A percentile compares a stretch with the other conserved stretches of the same genome.
Evolutionary conservation across 2,113 vertebrate genomes (phyloP).

Genomic region (Sarotherodon lohbergeri): DNA sequence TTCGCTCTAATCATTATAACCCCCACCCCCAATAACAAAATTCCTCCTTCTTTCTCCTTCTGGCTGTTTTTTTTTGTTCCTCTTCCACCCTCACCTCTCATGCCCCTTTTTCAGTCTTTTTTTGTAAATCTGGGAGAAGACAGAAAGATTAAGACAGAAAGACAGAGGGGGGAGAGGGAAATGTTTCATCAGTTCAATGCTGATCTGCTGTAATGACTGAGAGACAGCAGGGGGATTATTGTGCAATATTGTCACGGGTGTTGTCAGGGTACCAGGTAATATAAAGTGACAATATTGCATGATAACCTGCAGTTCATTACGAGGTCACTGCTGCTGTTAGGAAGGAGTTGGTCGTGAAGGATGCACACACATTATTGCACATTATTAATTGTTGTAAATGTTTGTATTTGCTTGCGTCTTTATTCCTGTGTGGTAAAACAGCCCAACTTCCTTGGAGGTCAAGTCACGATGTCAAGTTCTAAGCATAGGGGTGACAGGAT

Average conservation of each 20-base stretch:
- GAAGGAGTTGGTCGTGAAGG: background rate
- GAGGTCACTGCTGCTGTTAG: conserved; percentile 38
- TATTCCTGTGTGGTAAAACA: background rate
- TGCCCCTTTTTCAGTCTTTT: background rate
- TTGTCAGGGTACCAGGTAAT: conserved; percentile 44
- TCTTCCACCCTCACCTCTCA: background rate
- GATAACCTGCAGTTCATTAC: conserved; percentile 45
- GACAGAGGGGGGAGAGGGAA: background rate
- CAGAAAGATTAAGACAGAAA: background rate
- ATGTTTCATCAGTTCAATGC: conserved; percentile 47
- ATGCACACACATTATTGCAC: background rate
- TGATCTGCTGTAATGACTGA: conserved; percentile 48
- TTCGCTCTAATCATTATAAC: conserved; percentile 21
- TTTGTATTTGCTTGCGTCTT: background rate
- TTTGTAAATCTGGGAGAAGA: background rate
- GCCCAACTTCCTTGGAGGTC: background rate
- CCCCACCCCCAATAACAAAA: background rate
- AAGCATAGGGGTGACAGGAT: background rate
- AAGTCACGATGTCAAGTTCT: background rate
- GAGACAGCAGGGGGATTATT: conserved; percentile 51
- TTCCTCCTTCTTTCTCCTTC: background rate
- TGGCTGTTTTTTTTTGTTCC: background rate
- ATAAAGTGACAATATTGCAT: conserved; percentile 56
- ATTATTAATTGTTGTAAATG: background rate
- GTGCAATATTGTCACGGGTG: conserved; percentile 55